Conservation (phyloP, 2,888 invertebrate genomes). For the Leptinotarsa rubiginosa region DNA sequence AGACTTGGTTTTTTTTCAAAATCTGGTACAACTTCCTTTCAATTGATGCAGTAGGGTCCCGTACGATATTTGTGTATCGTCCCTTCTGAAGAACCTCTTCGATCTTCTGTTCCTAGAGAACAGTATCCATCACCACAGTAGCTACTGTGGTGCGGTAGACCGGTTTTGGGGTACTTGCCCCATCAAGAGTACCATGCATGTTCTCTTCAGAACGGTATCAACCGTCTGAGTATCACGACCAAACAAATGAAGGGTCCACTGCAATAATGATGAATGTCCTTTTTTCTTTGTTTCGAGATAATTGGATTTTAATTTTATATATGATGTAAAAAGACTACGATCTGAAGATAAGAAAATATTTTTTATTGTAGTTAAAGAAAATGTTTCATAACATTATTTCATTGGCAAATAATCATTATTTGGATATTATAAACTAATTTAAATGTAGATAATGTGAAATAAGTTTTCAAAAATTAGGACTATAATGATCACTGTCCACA, state of each 20-base stretch:
- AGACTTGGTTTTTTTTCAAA: no score
- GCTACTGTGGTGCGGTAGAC: no score
- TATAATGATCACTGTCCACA: slow-evolving; percentile 14
- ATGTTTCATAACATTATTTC: slow-evolving; percentile 12
- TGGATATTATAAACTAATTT: slow-evolving; percentile 10
- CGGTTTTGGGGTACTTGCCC: no score
- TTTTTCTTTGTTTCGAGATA: slow-evolving; percentile 13
- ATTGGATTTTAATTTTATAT: slow-evolving; percentile 10
- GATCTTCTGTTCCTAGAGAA: no score
- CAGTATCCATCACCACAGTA: no score
- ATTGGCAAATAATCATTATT: slow-evolving; percentile 15
- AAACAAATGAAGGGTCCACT: not conserved
- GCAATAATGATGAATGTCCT: slow-evolving; percentile 10
- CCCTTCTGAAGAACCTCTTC: no score
- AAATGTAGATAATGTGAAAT: not conserved
- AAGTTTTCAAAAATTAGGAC: slow-evolving; percentile 13
- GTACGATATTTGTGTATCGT: no score
- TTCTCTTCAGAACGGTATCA: no score
- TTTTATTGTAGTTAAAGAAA: slow-evolving; percentile 7
- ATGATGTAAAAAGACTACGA: slow-evolving; percentile 5
- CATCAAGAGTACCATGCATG: no score
- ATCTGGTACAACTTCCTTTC: no score
- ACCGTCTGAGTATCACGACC: no score
- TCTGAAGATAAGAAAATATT: not conserved
- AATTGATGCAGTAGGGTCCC: no score